Conservation (phyloP, 2,113 vertebrate genomes). For the Pomatostomus ruficeps region DNA sequence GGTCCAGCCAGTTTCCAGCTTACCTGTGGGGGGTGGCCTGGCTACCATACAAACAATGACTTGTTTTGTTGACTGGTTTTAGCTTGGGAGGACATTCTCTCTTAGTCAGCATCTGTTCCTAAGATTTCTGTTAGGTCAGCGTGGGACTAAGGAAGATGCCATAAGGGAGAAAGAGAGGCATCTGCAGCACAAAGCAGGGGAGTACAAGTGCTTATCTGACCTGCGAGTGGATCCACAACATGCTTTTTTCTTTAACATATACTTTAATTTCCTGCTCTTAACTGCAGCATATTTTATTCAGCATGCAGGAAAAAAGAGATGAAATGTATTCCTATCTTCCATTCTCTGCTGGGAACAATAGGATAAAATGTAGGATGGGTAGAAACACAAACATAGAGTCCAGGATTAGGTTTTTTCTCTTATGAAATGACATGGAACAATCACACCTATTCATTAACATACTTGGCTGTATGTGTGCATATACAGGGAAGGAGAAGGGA, state of each 20-base stretch:
- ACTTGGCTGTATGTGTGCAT: neutral
- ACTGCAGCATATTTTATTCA: neutral
- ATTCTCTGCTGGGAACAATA: neutral
- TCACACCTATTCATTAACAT: neutral
- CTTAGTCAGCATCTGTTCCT: neutral
- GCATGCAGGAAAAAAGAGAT: neutral
- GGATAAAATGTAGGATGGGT: neutral
- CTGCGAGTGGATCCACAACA: neutral
- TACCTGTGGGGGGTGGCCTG: neutral
- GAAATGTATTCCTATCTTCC: neutral
- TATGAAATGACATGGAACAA: neutral
- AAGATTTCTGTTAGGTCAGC: neutral
- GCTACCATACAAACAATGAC: neutral
- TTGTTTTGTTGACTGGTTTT: neutral
- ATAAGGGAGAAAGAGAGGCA: neutral
- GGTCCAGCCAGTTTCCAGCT: neutral
- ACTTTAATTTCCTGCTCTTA: conserved; percentile 22
- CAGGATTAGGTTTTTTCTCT: neutral
- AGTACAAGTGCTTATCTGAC: neutral
- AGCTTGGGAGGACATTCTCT: neutral
- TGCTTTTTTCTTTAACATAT: neutral
- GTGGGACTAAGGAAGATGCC: neutral
- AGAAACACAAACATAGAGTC: neutral
- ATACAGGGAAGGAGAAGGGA: neutral
- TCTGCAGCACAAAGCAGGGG: neutral